Evolutionary conservation across 2,113 vertebrate genomes (phyloP), one percentile per base, ranked within the genome.

Genomic region (Brienomyrus brachyistius): DNA sequence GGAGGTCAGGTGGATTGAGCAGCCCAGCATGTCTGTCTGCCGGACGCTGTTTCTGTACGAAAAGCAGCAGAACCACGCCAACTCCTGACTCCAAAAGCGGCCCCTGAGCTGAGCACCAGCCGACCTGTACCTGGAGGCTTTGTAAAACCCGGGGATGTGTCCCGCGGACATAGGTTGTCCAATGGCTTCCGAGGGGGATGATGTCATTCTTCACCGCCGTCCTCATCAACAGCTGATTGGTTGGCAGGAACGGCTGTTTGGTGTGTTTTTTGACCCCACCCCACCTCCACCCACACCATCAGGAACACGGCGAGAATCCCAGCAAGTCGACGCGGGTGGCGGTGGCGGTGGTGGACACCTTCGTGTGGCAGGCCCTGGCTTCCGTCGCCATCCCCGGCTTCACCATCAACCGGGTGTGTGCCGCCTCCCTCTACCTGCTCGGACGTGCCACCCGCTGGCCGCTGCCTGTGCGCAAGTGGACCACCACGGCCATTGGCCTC

Each of bases 381-480:
- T 99, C 98, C 0, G 98, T 99, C 80, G 97, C 96, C 90, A 97
- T 99, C 92, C 98, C 98, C 0, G 98, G 98, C 66, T 95, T 99
- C 96, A 99, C 98, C 90, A 99, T 99, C 92, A 99, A 99, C 95
- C 97, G 98, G 0, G 91, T 99, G 50, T 99, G 98, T 0, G 97
- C 98, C 0, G 93, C 94, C 10, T 99, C 98, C 0, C 96, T 99
- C 45, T 96, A 96, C 89, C 88, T 97, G 92, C 95, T 99, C 94
- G 95, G 95, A 1, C 89, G 93, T 13, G 90, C 95, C 90, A 99
- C 98, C 17, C 97, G 92, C 91, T 98, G 95, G 98, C 98, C 98
- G 0, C 94, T 97, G 83, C 92, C 97, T 0, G 90, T 95, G 50
- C 97, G 98, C 91, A 98, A 98, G 91, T 99, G 98, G 98, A 94